These are phyloP conservation scores for Netelia inedita DNA, from an alignment of 2,888 invertebrate species.

Conservation along the genomic window DNA sequence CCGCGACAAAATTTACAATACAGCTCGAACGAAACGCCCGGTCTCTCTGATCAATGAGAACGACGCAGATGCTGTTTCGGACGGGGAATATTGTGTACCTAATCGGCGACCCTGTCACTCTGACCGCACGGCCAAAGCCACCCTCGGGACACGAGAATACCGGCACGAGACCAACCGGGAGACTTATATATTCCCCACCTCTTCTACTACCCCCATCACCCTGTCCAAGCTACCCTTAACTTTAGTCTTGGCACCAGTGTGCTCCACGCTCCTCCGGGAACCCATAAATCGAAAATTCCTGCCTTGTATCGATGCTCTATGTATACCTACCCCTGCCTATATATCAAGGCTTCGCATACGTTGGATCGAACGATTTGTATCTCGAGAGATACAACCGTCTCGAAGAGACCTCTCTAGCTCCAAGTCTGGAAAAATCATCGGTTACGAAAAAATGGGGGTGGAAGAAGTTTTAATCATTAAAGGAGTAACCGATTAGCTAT, in stretches of 20 bases:
- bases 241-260: slow-evolving; percentile 56
- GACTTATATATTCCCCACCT: slow-evolving; percentile 42
- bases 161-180: slow-evolving; percentile 45
- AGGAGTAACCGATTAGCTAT: background rate
- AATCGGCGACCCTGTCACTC: slow-evolving; percentile 85
- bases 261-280: slow-evolving; percentile 76
- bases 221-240: slow-evolving; percentile 55
- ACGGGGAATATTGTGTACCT: slow-evolving; percentile 84
- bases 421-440: background rate
- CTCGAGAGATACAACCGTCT: slow-evolving; percentile 57
- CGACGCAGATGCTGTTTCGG: slow-evolving; percentile 83
- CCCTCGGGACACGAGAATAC: slow-evolving; percentile 64
- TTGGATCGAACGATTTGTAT: slow-evolving; percentile 79
- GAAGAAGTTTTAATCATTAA: background rate
- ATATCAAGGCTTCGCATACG: slow-evolving; percentile 74
- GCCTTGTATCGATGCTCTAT: slow-evolving; percentile 60
- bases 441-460: background rate
- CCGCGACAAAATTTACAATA: slow-evolving; percentile 24
- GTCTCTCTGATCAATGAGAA: slow-evolving; percentile 82
- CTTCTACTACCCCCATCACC: slow-evolving; percentile 58
- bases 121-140: slow-evolving; percentile 80
- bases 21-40: slow-evolving; percentile 8
- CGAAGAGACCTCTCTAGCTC: background rate
- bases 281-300: slow-evolving; percentile 85
- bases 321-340: slow-evolving; percentile 39